Evolutionary conservation across 2,113 vertebrate genomes (phyloP), one percentile per base, ranked within the genome.

Genomic region (Sigmodon hispidus): DNA sequence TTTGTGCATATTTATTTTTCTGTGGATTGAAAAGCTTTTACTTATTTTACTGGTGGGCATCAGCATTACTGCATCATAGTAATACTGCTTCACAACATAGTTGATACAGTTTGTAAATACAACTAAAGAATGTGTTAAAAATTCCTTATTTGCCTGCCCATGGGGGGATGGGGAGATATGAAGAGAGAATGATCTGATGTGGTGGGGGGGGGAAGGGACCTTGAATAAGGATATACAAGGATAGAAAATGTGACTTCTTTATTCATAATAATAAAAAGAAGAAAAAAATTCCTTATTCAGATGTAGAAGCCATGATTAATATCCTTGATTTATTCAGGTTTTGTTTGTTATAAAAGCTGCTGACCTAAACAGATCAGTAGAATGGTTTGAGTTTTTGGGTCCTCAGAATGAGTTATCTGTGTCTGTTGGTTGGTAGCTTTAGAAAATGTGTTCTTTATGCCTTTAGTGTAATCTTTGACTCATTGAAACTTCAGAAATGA

Each of bases 291-390:
- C 5, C 17, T 87, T 92, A 77, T 45, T 90, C 52, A 92, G 52
- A 31, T 65, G 29, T 67, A 76, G n/a, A 89, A 92, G 17, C 57
- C 13, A 19, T 90, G 31, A 9, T 21, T 76, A 52, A 1, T 91
- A 17, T 76, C 36, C 70, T 96, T 93, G 72, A 63, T 65, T 93
- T 40, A 91, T 16, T 95, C 59, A 3, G 69, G 36, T 29, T 84
- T 81, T 91, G 50, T 45, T 89, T 70, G 34, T 26, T n/a, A 29
- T 8, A 90, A 92, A 94, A 94, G 21, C 80, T 70, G 19, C 36
- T 79, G 70, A 92, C 31, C 22, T 83, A 65, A 8, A 43, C 65
- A 29, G 16, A 4, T 90, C 59, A 89, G 36, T 57, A 50, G 57
- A 76, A 40, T 65, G 43, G 26, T 59, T 93, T 85, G 63, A 29